phyloP scores from a whole-genome alignment of 2,797 vertebrate species.

The Alcedo atthis region DNA sequence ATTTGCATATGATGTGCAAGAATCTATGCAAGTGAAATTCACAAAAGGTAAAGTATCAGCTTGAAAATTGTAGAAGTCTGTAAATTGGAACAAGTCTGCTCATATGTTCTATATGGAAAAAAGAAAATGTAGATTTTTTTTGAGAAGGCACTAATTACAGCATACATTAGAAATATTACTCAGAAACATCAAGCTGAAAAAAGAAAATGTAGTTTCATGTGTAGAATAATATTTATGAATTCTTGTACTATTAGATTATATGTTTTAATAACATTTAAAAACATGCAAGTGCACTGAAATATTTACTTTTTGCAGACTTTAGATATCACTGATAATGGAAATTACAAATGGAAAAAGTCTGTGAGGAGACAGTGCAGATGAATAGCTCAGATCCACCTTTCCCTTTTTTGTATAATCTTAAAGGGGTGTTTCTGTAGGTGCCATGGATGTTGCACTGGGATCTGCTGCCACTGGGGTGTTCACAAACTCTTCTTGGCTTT shows the following conservation, averaged over 20 bases:
- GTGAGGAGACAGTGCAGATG: background rate
- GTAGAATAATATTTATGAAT: background rate
- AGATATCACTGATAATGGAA: background rate
- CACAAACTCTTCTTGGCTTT: conserved; percentile 95
- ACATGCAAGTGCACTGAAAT: background rate
- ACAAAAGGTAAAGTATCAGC: background rate
- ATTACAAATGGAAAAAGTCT: background rate
- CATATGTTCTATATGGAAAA: background rate
- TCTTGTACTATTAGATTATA: background rate
- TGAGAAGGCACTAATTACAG: background rate
- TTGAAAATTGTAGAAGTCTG: background rate
- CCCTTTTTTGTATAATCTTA: background rate
- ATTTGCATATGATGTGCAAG: background rate
- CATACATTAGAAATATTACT: background rate
- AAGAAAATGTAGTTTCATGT: background rate
- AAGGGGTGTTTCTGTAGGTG: conserved; percentile 80
- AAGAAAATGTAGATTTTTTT: background rate
- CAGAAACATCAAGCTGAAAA: background rate
- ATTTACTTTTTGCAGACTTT: background rate
- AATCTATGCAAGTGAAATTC: background rate
- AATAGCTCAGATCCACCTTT: background rate
- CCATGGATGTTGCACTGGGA: conserved; percentile 93
- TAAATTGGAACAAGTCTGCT: background rate
- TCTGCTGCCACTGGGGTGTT: conserved; percentile 96
- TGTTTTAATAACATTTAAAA: background rate